Percentiles rank a stretch among this genome's conserved stretches.
Evolutionary conservation across 2,113 vertebrate species (phyloP).

Genomic region (Gymnogyps californianus): DNA sequence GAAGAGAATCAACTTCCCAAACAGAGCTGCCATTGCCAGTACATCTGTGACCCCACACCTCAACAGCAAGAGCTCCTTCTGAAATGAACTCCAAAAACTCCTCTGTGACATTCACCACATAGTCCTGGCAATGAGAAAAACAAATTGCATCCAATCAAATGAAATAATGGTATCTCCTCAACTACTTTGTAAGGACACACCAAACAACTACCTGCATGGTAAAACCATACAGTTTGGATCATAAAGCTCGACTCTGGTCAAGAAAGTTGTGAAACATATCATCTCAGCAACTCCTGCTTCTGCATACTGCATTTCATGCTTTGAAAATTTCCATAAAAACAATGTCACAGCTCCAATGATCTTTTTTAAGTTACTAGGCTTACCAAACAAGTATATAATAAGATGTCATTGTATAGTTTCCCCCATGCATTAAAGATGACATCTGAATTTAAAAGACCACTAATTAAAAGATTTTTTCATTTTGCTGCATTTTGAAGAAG

Average conservation of each 20-base stretch:
- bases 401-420: neutral
- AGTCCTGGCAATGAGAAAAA: slow-evolving; percentile 79
- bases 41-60: slow-evolving; percentile 97
- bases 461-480: neutral
- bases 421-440: neutral
- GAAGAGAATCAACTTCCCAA: slow-evolving; percentile 91
- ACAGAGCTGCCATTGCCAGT: slow-evolving; percentile 86
- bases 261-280: neutral
- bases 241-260: neutral
- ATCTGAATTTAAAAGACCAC: neutral
- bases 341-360: neutral
- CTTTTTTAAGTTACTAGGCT: neutral
- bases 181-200: neutral
- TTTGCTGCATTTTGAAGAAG: neutral
- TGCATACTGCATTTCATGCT: neutral
- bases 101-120: slow-evolving; percentile 88
- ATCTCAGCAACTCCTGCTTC: neutral
- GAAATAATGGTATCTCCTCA: neutral
- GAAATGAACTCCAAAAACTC: slow-evolving; percentile 98
- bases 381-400: neutral
- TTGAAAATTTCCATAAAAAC: neutral
- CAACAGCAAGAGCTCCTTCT: slow-evolving; percentile 93
- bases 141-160: neutral
- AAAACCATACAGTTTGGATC: neutral
- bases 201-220: neutral